Conservation (phyloP, 2,888 invertebrate species). For the Steinernema scapterisci region DNA sequence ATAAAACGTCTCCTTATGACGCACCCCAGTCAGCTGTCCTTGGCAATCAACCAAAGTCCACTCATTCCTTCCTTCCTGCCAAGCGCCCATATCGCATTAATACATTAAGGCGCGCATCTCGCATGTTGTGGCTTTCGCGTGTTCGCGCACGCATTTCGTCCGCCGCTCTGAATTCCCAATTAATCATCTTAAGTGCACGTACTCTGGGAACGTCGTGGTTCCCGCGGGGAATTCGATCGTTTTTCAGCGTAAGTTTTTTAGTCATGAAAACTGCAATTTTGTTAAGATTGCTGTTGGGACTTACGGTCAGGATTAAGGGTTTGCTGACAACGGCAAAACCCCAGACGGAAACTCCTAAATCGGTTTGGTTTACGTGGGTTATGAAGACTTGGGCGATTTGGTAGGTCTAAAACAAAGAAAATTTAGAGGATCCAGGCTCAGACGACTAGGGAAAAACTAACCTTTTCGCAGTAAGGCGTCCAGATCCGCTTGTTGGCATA, state of each 20-base stretch:
- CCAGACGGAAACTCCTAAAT: constrained; percentile 26
- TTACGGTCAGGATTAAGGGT: constrained; percentile 39
- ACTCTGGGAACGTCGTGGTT: not conserved
- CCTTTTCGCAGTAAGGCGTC: constrained; percentile 38
- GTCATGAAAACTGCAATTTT: too few relatives aligned
- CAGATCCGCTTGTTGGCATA: constrained; percentile 40
- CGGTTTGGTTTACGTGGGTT: constrained; percentile 35
- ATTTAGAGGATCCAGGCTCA: not conserved
- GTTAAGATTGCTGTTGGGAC: too few relatives aligned
- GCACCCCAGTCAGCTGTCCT: too few relatives aligned
- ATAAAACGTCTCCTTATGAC: too few relatives aligned
- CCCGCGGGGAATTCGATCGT: not conserved
- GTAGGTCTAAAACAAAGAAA: constrained; percentile 24
- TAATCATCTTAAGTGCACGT: constrained; percentile 19
- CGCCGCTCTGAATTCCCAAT: not conserved
- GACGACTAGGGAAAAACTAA: constrained; percentile 24
- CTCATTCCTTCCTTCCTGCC: too few relatives aligned
- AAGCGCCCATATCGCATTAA: not conserved
- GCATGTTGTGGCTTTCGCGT: not conserved
- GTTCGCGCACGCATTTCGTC: too few relatives aligned
- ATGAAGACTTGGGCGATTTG: constrained; percentile 38
- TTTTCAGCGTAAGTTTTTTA: too few relatives aligned
- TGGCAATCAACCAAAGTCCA: too few relatives aligned
- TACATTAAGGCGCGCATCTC: not conserved
- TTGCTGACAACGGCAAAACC: constrained; percentile 43